These are phyloP conservation scores for Machimus rusticus DNA, from an alignment of 2,888 invertebrate genomes.

Conservation along the genomic window DNA sequence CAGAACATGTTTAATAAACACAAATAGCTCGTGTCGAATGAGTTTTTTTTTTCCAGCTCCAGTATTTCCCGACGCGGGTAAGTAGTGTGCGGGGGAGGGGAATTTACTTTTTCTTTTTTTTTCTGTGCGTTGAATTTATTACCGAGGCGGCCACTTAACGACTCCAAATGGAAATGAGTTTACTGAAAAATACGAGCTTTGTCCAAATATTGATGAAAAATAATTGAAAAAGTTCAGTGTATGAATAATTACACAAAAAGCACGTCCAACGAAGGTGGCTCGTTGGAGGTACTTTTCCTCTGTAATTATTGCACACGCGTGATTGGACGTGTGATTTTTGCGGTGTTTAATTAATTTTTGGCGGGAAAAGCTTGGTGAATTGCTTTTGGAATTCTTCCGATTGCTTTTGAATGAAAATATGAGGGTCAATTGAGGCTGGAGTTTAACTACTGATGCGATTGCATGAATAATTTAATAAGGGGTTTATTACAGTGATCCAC, in stretches of 20 bases:
- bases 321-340: background rate
- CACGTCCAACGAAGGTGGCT: background rate
- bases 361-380: background rate
- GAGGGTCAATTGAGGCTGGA: background rate
- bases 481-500: background rate
- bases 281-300: background rate
- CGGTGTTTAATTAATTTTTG: background rate
- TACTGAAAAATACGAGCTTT: slow-evolving; percentile 1
- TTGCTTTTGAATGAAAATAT: background rate
- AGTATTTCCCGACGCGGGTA: background rate
- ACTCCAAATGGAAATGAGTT: slow-evolving; percentile 10
- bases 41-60: background rate
- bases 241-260: slow-evolving; percentile 14
- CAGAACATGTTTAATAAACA: slow-evolving; percentile 9
- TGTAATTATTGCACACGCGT: background rate
- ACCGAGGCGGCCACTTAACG: slow-evolving; percentile 3
- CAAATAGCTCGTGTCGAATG: slow-evolving; percentile 15
- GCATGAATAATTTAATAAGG: background rate
- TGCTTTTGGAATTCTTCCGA: background rate
- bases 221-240: background rate
- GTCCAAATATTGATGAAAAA: slow-evolving; percentile 27
- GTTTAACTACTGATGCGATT: background rate
- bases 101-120: background rate
- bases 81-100: background rate
- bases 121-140: background rate